Conservation (phyloP, 1,140 invertebrate species). For the Drosophila tsacasi region DNA sequence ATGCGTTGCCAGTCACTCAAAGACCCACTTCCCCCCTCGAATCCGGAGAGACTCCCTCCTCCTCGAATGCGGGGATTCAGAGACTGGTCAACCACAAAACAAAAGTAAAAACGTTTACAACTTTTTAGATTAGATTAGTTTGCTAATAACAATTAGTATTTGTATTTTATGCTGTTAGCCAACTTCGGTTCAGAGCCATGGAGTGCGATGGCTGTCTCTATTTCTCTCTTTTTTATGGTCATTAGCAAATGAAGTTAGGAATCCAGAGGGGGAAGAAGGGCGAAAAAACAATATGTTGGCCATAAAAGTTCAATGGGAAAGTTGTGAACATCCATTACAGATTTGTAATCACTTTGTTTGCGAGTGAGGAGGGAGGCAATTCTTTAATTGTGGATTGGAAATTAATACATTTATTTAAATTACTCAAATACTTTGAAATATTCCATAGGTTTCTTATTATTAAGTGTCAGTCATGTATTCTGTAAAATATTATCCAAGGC, state of each 20-base stretch:
- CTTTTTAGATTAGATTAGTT: slow-evolving; percentile 85
- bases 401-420: background rate
- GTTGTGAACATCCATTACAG: slow-evolving; percentile 10
- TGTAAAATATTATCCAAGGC: background rate
- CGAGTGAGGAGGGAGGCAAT: background rate
- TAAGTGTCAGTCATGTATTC: slow-evolving; percentile 11
- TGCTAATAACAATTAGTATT: slow-evolving; percentile 85
- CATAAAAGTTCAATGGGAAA: slow-evolving; percentile 46
- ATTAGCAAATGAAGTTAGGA: slow-evolving; percentile 79
- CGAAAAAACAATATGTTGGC: slow-evolving; percentile 16
- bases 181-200: slow-evolving; percentile 34
- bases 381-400: background rate
- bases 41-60: background rate
- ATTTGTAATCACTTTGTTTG: slow-evolving; percentile 24
- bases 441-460: background rate
- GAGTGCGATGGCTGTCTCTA: background rate
- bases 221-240: slow-evolving; percentile 66
- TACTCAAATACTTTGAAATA: too few relatives aligned
- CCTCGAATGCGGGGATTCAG: slow-evolving; percentile 11
- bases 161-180: slow-evolving; percentile 79
- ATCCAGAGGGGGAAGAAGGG: background rate
- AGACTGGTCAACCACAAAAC: slow-evolving; percentile 64
- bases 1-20: slow-evolving; percentile 69
- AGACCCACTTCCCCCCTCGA: background rate
- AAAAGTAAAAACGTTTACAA: slow-evolving; percentile 84